phyloP scores from a whole-genome alignment of 1,140 invertebrate genomes.

The Apolygus lucorum region DNA sequence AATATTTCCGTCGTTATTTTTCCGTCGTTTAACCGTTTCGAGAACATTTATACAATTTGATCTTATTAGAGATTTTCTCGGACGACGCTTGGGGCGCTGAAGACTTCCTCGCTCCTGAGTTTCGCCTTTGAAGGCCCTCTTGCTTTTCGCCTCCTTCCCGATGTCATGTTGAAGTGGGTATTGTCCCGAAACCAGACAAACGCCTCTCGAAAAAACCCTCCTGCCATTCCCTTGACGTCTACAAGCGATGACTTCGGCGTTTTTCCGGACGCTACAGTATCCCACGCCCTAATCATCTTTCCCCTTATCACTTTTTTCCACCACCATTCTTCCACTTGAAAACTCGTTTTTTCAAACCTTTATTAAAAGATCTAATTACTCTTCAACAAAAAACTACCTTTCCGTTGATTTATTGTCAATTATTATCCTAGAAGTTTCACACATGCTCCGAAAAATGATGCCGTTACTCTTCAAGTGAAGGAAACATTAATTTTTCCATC shows the following conservation, averaged over 20 bases:
- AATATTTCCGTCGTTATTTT: too few relatives aligned
- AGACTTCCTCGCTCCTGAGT: not conserved
- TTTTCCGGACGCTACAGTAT: not conserved
- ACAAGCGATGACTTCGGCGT: not conserved
- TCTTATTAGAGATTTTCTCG: too few relatives aligned
- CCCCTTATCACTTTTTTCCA: not conserved
- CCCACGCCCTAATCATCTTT: not conserved
- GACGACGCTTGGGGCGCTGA: too few relatives aligned
- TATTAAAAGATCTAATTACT: not conserved
- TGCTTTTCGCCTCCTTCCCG: not conserved
- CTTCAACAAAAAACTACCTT: not conserved
- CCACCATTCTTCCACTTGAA: too few relatives aligned
- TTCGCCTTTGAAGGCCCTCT: not conserved
- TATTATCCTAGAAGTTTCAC: not conserved
- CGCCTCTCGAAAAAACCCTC: not conserved
- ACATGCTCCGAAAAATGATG: not conserved
- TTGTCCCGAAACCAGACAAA: not conserved
- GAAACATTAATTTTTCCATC: not conserved
- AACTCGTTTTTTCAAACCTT: not conserved
- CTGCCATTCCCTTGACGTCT: not conserved
- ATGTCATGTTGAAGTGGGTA: not conserved
- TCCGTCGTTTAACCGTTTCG: too few relatives aligned
- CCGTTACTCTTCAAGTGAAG: not conserved
- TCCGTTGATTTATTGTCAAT: not conserved
- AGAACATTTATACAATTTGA: too few relatives aligned